Conservation (phyloP, 1,140 invertebrate species). For the Pogonus chalceus region DNA sequence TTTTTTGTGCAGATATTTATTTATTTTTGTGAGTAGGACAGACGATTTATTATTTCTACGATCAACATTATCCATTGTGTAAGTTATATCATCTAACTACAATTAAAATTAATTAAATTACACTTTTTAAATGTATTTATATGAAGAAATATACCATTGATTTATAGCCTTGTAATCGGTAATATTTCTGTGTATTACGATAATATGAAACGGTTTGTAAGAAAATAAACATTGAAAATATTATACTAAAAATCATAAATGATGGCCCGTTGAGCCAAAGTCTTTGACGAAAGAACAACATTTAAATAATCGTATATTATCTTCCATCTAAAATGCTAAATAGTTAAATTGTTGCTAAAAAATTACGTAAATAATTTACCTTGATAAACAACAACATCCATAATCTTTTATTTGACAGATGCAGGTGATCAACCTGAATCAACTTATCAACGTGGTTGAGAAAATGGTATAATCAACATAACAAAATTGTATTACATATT, state of each 20-base stretch:
- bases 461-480: no score
- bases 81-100: neutral
- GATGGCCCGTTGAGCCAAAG: neutral
- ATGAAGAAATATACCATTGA: neutral
- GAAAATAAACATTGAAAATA: neutral
- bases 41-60: neutral
- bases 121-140: neutral
- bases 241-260: neutral
- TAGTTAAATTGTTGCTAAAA: neutral
- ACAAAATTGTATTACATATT: no score
- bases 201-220: neutral
- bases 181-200: slow-evolving; percentile 22
- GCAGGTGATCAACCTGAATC: no score
- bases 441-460: no score
- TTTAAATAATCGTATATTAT: neutral
- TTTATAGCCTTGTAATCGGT: slow-evolving; percentile 33
- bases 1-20: neutral
- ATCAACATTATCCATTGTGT: neutral
- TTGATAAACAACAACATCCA: neutral
- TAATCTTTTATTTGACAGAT: neutral
- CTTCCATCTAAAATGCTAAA: neutral
- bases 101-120: neutral
- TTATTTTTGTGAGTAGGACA: neutral
- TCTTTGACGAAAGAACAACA: neutral
- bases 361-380: neutral